phyloP scores from a whole-genome alignment of 2,797 vertebrate species.

The Lepus oiostolus region DNA sequence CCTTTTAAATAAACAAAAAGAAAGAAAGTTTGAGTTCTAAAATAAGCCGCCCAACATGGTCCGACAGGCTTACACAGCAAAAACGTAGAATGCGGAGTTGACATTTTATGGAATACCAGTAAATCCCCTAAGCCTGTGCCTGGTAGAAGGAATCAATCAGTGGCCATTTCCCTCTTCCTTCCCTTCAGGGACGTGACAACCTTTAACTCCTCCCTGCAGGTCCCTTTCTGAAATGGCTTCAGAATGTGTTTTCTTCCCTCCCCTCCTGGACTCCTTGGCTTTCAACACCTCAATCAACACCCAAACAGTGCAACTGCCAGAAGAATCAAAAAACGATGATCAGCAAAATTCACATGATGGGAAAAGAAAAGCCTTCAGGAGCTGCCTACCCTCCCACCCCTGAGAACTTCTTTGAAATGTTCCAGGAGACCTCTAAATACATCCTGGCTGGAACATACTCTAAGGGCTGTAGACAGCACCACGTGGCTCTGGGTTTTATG shows the following conservation, averaged over 20 bases:
- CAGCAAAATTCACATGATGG: constrained; percentile 71
- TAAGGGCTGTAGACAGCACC: constrained; percentile 49
- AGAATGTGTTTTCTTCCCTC: not conserved
- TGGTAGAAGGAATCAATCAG: not conserved
- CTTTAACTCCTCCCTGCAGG: not conserved
- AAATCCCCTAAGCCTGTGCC: not conserved
- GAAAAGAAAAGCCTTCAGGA: constrained; percentile 66
- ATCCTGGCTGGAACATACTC: constrained; percentile 71
- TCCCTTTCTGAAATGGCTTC: not conserved
- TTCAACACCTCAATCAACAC: constrained; percentile 53
- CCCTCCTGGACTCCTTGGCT: not conserved
- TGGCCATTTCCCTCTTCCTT: not conserved
- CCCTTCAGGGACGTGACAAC: not conserved
- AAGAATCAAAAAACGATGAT: constrained; percentile 64
- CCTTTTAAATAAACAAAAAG: no score
- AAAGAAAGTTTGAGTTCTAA: not conserved
- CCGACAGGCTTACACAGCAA: not conserved
- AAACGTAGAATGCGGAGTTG: not conserved
- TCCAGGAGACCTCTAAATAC: constrained; percentile 56
- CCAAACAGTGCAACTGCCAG: not conserved
- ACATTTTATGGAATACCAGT: not conserved
- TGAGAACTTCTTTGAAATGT: constrained; percentile 74
- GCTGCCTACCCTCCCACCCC: constrained; percentile 28
- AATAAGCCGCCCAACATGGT: not conserved
- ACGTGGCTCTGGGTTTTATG: constrained; percentile 59